These are phyloP conservation scores for Zophobas atratus DNA, from an alignment of 1,140 invertebrate species.

Conservation along the genomic window DNA sequence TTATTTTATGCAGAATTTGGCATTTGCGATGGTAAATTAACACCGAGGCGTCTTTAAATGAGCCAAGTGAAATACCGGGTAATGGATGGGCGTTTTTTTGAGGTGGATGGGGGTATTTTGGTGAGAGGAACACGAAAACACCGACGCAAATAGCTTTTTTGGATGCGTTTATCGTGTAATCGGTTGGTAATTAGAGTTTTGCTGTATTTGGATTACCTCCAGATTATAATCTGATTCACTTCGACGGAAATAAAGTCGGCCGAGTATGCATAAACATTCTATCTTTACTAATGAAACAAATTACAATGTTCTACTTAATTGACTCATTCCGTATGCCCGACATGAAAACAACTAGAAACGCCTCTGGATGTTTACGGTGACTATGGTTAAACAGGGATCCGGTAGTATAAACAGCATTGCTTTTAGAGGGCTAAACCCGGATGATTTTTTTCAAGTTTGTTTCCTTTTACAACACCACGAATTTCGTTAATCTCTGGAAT, in stretches of 20 bases:
- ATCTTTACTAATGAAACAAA: conserved; percentile 11
- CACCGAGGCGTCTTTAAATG: conserved; percentile 4
- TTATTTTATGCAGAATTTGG: background rate
- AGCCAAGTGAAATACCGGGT: conserved; percentile 8
- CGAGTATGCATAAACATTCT: conserved; percentile 1
- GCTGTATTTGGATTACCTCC: conserved; percentile 19
- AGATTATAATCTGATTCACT: conserved; percentile 17
- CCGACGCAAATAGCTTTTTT: background rate
- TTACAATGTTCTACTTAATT: conserved; percentile 6
- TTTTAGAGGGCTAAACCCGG: too few relatives aligned
- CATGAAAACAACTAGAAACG: background rate
- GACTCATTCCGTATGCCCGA: conserved; percentile 4
- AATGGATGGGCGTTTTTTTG: conserved; percentile 11
- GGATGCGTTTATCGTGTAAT: conserved; percentile 13
- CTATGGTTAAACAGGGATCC: too few relatives aligned
- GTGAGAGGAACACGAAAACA: background rate
- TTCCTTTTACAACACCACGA: too few relatives aligned
- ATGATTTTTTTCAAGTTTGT: too few relatives aligned
- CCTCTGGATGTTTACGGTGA: conserved; percentile 1
- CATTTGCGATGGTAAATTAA: background rate
- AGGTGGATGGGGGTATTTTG: conserved; percentile 7
- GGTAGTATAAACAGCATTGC: too few relatives aligned
- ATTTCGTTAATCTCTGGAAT: too few relatives aligned
- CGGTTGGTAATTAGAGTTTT: background rate
- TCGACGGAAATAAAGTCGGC: conserved; percentile 2